Evolutionary conservation across 2,888 invertebrate genomes (phyloP), one percentile per base, ranked within the genome.

Genomic region (Clusia tigrina): DNA sequence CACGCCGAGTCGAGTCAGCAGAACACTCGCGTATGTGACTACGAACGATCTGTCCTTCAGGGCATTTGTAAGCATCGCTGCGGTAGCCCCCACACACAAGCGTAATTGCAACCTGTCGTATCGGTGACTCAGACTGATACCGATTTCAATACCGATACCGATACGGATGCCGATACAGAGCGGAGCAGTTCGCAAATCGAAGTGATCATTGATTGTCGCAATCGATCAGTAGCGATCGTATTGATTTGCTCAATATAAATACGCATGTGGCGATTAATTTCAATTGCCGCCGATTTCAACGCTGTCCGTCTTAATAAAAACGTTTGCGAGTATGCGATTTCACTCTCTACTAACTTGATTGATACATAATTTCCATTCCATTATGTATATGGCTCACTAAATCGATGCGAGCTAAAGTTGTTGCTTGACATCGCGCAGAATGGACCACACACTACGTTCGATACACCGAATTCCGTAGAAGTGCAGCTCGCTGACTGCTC

Each of bases 281-380:
- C 58, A 63, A 63, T 63, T 58, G 38, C 24, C 25, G 38, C 61
- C 25, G 38, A 54, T 55, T 54, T 58, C 48, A 15, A 52, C 55
- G 51, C 58, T 55, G 58, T 58, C 63, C 1, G 38, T 63, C 54
- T 55, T 58, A 46, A 63, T 63, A 63, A 38, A 58, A 23, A 23
- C 0, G 12, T 20, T 48, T 32, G 32, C 18, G 22, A 42, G 3
- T 42, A 42, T n/a, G 32, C 32, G 32, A 32, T 32, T 12, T 9
- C 32, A 12, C 6, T 32, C 42, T n/a, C n/a, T 3, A 17, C 15
- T 18, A 5, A 15, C 18, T 48, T 48, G 48, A 48, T 48, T 48
- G 48, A 48, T n/a, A n/a, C n/a, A n/a, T n/a, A n/a, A n/a, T 48
- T 22, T 48, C 12, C 42, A n/a, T n/a, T n/a, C n/a, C n/a, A n/a